phyloP scores from a whole-genome alignment of 2,113 vertebrate genomes.

The Falcunculus frontatus region DNA sequence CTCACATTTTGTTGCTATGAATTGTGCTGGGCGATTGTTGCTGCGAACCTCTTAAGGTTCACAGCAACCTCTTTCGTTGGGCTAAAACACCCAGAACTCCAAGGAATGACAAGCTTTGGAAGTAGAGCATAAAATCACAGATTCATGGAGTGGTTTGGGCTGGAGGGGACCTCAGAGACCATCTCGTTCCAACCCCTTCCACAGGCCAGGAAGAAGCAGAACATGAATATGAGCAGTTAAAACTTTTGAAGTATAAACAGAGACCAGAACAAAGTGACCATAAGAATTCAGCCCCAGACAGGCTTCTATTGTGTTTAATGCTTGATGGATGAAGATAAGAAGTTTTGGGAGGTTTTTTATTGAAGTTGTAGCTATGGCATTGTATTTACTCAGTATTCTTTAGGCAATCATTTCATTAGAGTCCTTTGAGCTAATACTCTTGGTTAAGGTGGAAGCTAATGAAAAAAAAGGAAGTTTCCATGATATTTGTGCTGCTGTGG shows the following conservation, averaged over 20 bases:
- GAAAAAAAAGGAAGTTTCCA: background rate
- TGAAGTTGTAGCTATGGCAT: background rate
- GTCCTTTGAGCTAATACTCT: background rate
- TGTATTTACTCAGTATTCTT: background rate
- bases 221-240: background rate
- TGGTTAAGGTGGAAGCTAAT: background rate
- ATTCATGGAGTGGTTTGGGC: background rate
- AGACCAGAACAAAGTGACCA: constrained; percentile 18
- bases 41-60: background rate
- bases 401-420: background rate
- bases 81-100: background rate
- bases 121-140: background rate
- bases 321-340: background rate
- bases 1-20: rapidly evolving
- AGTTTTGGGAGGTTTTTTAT: rapidly evolving
- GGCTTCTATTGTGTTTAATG: background rate
- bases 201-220: background rate
- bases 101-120: background rate
- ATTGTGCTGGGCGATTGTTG: background rate
- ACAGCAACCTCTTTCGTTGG: background rate
- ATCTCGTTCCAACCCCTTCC: background rate
- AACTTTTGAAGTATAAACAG: background rate
- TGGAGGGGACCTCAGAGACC: background rate
- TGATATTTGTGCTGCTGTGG: background rate
- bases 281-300: background rate